A percentile compares a stretch with the other conserved stretches of the same genome.
Conservation (phyloP, 1,140 invertebrate species). For the Aplysia californica region DNA sequence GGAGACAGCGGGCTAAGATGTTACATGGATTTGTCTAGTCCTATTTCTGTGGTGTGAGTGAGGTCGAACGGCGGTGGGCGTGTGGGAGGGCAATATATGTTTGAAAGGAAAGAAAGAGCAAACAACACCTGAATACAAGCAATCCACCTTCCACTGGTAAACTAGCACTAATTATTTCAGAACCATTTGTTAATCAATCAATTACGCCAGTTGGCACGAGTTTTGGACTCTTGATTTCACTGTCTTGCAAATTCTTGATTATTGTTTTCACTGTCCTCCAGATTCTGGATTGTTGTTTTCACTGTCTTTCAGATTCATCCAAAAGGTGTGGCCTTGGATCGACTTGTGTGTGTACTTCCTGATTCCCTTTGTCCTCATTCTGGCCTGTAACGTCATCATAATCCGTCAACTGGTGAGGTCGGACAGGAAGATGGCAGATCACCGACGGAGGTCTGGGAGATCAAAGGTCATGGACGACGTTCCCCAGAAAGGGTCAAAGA, state of each 20-base stretch:
- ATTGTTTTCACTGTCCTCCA: background rate
- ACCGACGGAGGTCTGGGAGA: no score
- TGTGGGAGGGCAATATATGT: no score
- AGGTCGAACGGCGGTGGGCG: no score
- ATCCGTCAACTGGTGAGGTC: conserved; percentile 40
- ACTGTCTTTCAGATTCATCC: conserved; percentile 30
- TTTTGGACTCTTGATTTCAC: background rate
- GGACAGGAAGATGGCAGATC: conserved; percentile 21
- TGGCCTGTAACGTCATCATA: conserved; percentile 49
- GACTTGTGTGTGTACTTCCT: conserved; percentile 56
- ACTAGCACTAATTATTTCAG: background rate
- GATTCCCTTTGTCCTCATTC: conserved; percentile 58
- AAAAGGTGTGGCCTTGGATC: conserved; percentile 58
- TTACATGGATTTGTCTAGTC: no score
- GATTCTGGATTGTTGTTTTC: background rate
- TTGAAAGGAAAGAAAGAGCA: no score
- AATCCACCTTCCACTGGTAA: conserved; percentile 24
- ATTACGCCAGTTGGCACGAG: background rate
- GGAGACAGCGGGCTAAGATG: no score
- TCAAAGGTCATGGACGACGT: no score
- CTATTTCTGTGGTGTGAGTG: no score
- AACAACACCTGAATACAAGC: no score
- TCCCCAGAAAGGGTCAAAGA: no score
- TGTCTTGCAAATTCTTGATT: background rate
- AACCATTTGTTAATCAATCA: background rate